phyloP scores from a whole-genome alignment of 1,140 invertebrate species.

The Matsumurasca onukii region DNA sequence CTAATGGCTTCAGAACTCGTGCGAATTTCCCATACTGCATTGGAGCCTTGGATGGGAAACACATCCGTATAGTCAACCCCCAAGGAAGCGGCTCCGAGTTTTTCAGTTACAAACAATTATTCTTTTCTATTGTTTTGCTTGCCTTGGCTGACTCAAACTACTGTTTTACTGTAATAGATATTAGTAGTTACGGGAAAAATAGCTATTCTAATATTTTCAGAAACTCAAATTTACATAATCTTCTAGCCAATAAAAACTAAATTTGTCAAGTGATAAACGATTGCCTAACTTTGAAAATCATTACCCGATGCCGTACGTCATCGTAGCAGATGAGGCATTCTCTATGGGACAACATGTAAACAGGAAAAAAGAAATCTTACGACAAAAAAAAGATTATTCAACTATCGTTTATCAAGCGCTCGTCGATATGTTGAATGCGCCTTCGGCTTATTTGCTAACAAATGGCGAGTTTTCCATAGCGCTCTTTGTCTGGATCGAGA shows the following conservation, averaged over 20 bases:
- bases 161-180: slow-evolving; percentile 17
- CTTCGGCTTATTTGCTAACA: slow-evolving; percentile 49
- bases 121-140: slow-evolving; percentile 53
- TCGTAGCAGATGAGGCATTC: slow-evolving; percentile 55
- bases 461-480: slow-evolving; percentile 41
- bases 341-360: slow-evolving; percentile 40
- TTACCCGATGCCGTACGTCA: slow-evolving; percentile 43
- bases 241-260: background rate
- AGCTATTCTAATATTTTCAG: slow-evolving; percentile 40
- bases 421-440: slow-evolving; percentile 47
- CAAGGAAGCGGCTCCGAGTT: slow-evolving; percentile 48
- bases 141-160: slow-evolving; percentile 52
- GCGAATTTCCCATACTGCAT: slow-evolving; percentile 46
- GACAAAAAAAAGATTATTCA: slow-evolving; percentile 44
- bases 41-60: no score
- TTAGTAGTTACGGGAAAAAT: slow-evolving; percentile 46
- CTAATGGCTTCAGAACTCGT: slow-evolving; percentile 19
- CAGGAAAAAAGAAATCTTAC: no score
- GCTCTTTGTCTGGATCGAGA: background rate
- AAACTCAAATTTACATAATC: background rate
- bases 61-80: slow-evolving; percentile 45
- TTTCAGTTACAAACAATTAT: slow-evolving; percentile 56
- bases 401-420: slow-evolving; percentile 44
- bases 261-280: background rate
- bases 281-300: background rate